Conservation (phyloP, 2,797 vertebrate genomes). For the Cynodonichthys magdalenae region DNA sequence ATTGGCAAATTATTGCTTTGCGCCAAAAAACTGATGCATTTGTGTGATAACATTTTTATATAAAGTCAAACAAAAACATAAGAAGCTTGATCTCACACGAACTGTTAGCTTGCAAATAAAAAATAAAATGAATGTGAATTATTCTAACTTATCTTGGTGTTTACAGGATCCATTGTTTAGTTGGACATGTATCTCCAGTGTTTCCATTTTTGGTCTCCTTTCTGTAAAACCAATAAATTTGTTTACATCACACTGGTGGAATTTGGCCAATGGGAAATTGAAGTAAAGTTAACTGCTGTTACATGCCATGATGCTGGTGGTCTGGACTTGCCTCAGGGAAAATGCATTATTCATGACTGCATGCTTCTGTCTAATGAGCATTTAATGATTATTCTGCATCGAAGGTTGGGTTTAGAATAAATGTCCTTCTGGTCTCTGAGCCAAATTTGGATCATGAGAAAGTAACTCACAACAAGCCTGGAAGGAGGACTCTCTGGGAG, state of each 20-base stretch:
- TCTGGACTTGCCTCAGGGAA: constrained; percentile 61
- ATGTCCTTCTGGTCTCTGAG: constrained; percentile 44
- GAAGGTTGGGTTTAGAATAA: constrained; percentile 56
- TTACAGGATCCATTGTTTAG: background rate
- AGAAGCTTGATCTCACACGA: no score
- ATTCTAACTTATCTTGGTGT: constrained; percentile 14
- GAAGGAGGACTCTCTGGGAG: background rate
- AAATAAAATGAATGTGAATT: background rate
- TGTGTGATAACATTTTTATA: no score
- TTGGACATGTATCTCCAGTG: background rate
- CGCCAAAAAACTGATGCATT: no score
- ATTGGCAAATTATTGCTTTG: background rate
- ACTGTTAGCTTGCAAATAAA: no score
- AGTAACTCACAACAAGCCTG: constrained; percentile 12
- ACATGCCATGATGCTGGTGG: constrained; percentile 36
- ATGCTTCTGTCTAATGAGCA: constrained; percentile 68
- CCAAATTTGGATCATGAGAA: constrained; percentile 41
- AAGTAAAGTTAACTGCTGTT: constrained; percentile 38
- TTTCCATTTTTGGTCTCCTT: constrained; percentile 10
- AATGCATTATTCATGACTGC: constrained; percentile 76
- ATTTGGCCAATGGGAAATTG: constrained; percentile 31
- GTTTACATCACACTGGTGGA: background rate
- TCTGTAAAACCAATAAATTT: constrained; percentile 31
- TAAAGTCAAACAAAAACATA: no score
- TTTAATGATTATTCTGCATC: constrained; percentile 76